A percentile compares a stretch with the other conserved stretches of the same genome.
Conservation (phyloP, 2,888 invertebrate genomes). For the Pseudococcus viburni region DNA sequence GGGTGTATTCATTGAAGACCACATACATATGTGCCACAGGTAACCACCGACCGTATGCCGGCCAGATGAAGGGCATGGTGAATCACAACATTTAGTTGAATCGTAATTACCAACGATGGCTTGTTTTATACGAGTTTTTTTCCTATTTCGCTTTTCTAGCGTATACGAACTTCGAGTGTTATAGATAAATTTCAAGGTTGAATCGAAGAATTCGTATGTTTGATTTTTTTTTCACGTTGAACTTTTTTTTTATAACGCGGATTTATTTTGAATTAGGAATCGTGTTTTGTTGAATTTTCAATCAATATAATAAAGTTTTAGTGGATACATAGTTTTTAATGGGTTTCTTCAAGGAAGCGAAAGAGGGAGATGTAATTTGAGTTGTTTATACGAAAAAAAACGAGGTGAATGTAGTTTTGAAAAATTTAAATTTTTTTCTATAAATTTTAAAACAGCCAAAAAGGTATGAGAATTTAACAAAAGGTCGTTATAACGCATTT, state of each 20-base stretch:
- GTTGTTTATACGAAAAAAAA: too few species aligned
- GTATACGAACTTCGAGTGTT: not conserved
- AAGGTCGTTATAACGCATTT: too few species aligned
- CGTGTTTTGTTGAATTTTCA: not conserved
- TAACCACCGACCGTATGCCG: not conserved
- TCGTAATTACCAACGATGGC: not conserved
- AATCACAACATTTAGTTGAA: slow-evolving; percentile 20
- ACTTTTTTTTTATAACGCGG: not conserved
- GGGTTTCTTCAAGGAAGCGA: too few species aligned
- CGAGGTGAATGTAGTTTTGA: too few species aligned
- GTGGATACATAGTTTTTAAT: too few species aligned
- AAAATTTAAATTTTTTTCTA: too few species aligned
- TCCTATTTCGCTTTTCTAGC: not conserved
- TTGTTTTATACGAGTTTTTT: slow-evolving; percentile 22
- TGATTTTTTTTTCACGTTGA: not conserved
- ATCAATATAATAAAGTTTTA: too few species aligned
- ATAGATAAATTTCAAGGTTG: slow-evolving; percentile 29
- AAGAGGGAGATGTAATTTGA: too few species aligned
- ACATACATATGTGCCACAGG: not conserved
- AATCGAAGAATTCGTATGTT: not conserved
- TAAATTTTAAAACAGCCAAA: too few species aligned
- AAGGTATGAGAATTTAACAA: too few species aligned
- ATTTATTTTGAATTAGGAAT: not conserved
- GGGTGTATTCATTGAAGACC: not conserved
- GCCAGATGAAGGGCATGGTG: slow-evolving; percentile 36